Percentiles rank a stretch among this genome's conserved stretches.
Evolutionary conservation across 2,888 invertebrate genomes (phyloP).

Genomic region (Agonum fuliginosum): DNA sequence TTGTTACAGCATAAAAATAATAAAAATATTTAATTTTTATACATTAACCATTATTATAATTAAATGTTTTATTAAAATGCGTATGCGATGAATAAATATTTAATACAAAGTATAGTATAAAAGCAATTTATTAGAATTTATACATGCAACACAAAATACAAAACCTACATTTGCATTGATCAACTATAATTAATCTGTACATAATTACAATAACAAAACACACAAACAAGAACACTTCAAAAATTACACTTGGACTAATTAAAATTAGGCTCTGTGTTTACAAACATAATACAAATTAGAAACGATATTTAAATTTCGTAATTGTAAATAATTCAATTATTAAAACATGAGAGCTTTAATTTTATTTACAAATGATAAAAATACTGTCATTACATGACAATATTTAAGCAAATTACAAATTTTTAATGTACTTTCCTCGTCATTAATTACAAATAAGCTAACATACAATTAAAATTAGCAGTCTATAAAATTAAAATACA

Average conservation of each 20-base stretch:
- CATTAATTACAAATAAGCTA: constrained; percentile 19
- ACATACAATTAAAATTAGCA: constrained; percentile 44
- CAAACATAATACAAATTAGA: constrained; percentile 19
- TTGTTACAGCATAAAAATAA: constrained; percentile 68
- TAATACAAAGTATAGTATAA: constrained; percentile 65
- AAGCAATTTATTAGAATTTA: constrained; percentile 67
- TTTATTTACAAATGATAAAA: constrained; percentile 34
- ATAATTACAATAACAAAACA: constrained; percentile 59
- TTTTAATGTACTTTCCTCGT: constrained; percentile 15
- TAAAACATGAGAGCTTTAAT: constrained; percentile 41
- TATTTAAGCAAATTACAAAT: constrained; percentile 2
- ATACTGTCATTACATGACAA: constrained; percentile 34
- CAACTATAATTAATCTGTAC: constrained; percentile 53
- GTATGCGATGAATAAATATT: constrained; percentile 40
- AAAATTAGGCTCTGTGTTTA: constrained; percentile 28
- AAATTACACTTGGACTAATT: constrained; percentile 22
- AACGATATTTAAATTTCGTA: constrained; percentile 1
- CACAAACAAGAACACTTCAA: constrained; percentile 48
- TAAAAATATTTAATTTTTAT: not conserved
- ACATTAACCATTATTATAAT: constrained; percentile 12
- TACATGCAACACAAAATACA: constrained; percentile 59
- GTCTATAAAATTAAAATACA: constrained; percentile 55
- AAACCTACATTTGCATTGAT: constrained; percentile 55
- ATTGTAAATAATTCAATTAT: not conserved
- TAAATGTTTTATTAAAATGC: not conserved